Conservation (phyloP, 2,797 vertebrate genomes). For the Pipistrellus nathusii region DNA sequence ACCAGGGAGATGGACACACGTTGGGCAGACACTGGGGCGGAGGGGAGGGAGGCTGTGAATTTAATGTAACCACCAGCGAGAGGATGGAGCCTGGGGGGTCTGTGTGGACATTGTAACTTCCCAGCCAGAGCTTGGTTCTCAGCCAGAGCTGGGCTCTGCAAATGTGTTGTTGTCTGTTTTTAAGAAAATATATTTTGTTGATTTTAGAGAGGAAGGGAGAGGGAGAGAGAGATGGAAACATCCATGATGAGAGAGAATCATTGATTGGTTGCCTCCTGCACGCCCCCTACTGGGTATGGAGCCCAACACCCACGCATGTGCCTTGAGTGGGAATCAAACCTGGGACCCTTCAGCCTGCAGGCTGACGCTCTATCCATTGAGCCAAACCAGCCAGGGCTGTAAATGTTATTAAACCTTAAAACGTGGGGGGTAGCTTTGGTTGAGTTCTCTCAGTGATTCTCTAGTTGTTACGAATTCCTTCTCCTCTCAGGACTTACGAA, state of each 20-base stretch:
- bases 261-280: too few relatives aligned
- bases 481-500: neutral
- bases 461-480: neutral
- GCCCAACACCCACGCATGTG: too few relatives aligned
- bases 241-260: too few relatives aligned
- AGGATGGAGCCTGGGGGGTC: neutral
- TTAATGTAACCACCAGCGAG: neutral
- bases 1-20: neutral
- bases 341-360: too few relatives aligned
- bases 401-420: neutral
- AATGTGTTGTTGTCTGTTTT: neutral
- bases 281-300: too few relatives aligned
- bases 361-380: too few relatives aligned
- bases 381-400: neutral
- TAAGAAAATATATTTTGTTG: too few relatives aligned
- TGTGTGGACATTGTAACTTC: neutral
- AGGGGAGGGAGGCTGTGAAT: fast-evolving
- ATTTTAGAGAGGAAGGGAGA: too few relatives aligned
- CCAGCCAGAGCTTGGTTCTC: neutral
- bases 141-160: neutral
- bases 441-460: neutral
- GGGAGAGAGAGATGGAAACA: too few relatives aligned
- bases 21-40: fast-evolving
- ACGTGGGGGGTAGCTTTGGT: neutral
- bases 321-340: too few relatives aligned